Evolutionary conservation across 2,797 vertebrate genomes (phyloP), one percentile per base, ranked within the genome.

Genomic region (Acipenser transmontanus): DNA sequence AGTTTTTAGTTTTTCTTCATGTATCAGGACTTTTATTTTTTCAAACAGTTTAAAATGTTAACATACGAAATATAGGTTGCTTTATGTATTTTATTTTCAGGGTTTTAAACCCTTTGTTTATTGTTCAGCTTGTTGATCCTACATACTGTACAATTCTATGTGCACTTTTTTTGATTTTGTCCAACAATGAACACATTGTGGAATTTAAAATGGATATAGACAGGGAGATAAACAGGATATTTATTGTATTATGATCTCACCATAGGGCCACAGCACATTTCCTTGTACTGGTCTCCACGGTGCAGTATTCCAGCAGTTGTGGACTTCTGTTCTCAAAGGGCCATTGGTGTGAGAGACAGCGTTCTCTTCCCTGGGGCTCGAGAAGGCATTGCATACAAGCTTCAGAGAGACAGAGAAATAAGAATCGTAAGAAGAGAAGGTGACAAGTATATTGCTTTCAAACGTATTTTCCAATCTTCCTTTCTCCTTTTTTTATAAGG

Each of bases 361-460:
- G 1, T 57, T 2, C 14, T 7, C 14, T 57, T 57, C 12, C 0
- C 12, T 7, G 7, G 54, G 12, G 54, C 54, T 13, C 6, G 2
- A n/a, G 14, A 57, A 57, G 12, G 12, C 11, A 57, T 57, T 57
- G 14, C 54, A n/a, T 34, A 4, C 4, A 7, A 57, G 12, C 14
- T 57, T 11, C 54, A 57, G 54, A n/a, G 2, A n/a, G 54, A 6
- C n/a, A 57, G 54, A 57, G 54, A 57, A 11, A 14, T 57, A 14
- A n/a, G 12, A 13, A n/a, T 34, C 6, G 54, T 14, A 7, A n/a
- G 14, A 57, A 57, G 54, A 57, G 9, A 57, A 57, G 0, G 6
- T 57, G 54, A 57, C 9, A 57, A n/a, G 34, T 34, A 57, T 57
- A 57, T 57, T 57, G 54, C 54, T 57, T 14, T 57, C 54, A 57